These are phyloP conservation scores for Tachysurus vachellii DNA, from an alignment of 2,113 vertebrate species.

Conservation along the genomic window DNA sequence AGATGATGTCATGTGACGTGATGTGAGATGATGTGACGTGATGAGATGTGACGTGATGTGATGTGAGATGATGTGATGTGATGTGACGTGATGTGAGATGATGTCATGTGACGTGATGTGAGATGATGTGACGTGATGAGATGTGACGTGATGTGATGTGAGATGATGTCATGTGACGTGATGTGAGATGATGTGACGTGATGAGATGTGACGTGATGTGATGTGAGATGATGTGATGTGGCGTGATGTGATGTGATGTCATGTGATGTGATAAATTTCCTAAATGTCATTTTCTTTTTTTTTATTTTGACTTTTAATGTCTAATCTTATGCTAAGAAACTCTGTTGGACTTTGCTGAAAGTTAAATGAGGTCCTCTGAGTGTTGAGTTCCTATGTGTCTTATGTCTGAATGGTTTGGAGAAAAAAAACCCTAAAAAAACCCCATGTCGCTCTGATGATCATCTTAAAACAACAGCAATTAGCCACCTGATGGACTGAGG, in stretches of 20 bases:
- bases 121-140: too few species aligned
- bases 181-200: too few species aligned
- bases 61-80: too few species aligned
- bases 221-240: too few species aligned
- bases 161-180: too few species aligned
- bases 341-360: neutral
- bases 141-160: too few species aligned
- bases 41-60: too few species aligned
- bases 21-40: too few species aligned
- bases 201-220: too few species aligned
- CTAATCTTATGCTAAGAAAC: neutral
- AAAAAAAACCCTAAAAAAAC: neutral
- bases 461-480: constrained; percentile 56
- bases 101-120: too few species aligned
- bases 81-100: too few species aligned
- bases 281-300: neutral
- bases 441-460: constrained; percentile 9
- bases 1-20: too few species aligned
- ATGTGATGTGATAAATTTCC: neutral
- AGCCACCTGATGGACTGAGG: constrained; percentile 52
- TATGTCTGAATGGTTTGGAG: neutral
- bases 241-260: neutral
- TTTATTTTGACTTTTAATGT: neutral
- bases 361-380: neutral
- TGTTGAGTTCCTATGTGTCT: neutral